phyloP scores from a whole-genome alignment of 2,797 vertebrate species.

The Argya squamiceps region DNA sequence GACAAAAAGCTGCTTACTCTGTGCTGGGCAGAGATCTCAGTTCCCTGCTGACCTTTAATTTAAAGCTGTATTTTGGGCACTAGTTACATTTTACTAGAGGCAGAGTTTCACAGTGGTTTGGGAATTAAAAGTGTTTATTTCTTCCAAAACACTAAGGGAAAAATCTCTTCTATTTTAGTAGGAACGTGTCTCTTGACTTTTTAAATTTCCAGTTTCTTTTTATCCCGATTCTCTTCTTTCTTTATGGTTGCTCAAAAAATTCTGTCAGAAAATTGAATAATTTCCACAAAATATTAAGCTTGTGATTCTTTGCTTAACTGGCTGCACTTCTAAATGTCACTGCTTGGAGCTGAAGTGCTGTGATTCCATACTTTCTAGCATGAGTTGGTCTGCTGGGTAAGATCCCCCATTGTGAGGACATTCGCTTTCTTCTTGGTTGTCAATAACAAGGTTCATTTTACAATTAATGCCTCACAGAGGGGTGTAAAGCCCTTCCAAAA shows the following conservation, averaged over 20 bases:
- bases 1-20: background rate
- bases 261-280: background rate
- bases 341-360: background rate
- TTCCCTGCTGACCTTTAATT: slow-evolving; percentile 48
- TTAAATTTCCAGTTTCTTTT: background rate
- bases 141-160: background rate
- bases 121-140: slow-evolving; percentile 36
- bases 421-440: background rate
- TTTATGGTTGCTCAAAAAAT: background rate
- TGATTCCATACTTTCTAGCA: background rate
- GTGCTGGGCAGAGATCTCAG: background rate
- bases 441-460: background rate
- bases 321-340: background rate
- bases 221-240: background rate
- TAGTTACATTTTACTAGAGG: slow-evolving; percentile 19
- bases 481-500: background rate
- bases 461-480: background rate
- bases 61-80: background rate
- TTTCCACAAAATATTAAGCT: background rate
- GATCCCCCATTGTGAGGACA: background rate
- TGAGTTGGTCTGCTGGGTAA: background rate
- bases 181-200: background rate
- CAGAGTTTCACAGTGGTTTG: slow-evolving; percentile 10
- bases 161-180: background rate
- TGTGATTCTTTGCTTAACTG: background rate